Conservation (phyloP, 1,140 invertebrate species). For the Platyura marginata region DNA sequence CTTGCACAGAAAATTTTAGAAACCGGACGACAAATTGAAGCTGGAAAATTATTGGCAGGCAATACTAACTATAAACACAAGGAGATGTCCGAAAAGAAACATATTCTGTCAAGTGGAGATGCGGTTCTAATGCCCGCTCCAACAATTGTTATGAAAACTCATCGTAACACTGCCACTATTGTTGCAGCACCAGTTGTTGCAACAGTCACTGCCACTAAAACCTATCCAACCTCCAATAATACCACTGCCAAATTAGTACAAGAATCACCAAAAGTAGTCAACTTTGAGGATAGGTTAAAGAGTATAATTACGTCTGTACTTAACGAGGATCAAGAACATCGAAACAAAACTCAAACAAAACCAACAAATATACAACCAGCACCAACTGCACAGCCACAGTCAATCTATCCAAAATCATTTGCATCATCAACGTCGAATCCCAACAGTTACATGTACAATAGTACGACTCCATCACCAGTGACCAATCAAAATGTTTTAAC, state of each 20-base stretch:
- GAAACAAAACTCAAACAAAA: constrained; percentile 26
- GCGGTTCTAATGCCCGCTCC: constrained; percentile 21
- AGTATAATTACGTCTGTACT: constrained; percentile 79
- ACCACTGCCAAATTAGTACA: constrained; percentile 26
- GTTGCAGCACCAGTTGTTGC: background rate
- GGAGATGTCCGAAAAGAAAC: background rate
- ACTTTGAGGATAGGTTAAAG: constrained; percentile 82
- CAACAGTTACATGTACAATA: background rate
- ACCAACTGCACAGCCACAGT: constrained; percentile 4
- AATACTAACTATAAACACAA: background rate
- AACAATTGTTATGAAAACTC: background rate
- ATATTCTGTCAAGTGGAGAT: constrained; percentile 8
- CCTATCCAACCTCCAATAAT: background rate
- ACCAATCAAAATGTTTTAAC: background rate
- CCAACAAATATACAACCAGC: constrained; percentile 8
- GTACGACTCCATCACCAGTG: background rate
- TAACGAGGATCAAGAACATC: constrained; percentile 59
- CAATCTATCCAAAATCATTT: background rate
- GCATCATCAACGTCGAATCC: background rate
- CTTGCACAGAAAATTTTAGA: constrained; percentile 76
- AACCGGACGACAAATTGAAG: constrained; percentile 71
- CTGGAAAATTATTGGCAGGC: constrained; percentile 35
- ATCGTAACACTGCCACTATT: background rate
- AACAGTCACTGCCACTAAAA: background rate
- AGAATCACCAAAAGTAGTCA: constrained; percentile 64